Evolutionary conservation across 2,113 vertebrate species (phyloP).

Genomic region (Hemichromis elongatus): DNA sequence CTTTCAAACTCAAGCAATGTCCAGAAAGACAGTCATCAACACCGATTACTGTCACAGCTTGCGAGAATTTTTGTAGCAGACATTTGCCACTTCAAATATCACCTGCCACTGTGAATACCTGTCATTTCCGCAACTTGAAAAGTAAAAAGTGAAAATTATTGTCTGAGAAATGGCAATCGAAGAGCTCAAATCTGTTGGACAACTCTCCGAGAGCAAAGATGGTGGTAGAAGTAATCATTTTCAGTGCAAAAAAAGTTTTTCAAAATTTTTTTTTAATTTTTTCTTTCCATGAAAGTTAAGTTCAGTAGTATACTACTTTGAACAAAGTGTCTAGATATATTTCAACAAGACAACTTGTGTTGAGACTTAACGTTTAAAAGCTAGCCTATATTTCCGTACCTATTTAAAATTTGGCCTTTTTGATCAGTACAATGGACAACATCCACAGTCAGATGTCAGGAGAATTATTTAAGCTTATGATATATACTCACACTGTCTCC

Average conservation of each 20-base stretch:
- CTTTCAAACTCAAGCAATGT: background rate
- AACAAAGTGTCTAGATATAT: background rate
- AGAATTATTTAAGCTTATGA: too few species aligned
- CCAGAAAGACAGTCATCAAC: background rate
- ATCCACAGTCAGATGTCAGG: background rate
- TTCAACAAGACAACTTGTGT: background rate
- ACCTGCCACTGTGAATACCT: background rate
- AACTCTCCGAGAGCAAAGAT: accelerated
- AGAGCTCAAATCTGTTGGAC: background rate
- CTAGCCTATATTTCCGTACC: background rate
- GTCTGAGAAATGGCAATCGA: background rate
- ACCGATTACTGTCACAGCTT: background rate
- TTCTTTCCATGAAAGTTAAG: background rate
- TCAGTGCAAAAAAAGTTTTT: background rate
- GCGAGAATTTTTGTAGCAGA: background rate
- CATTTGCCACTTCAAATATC: background rate
- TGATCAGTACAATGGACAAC: background rate
- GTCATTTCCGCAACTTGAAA: background rate
- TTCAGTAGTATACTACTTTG: background rate
- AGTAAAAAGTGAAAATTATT: background rate
- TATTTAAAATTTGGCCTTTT: background rate
- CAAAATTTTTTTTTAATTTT: background rate
- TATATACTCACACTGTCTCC: too few species aligned
- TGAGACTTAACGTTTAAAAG: background rate
- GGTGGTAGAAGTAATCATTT: background rate